Evolutionary conservation across 2,888 invertebrate species (phyloP), one percentile per base, ranked within the genome.

Genomic region (Papilio protenor): DNA sequence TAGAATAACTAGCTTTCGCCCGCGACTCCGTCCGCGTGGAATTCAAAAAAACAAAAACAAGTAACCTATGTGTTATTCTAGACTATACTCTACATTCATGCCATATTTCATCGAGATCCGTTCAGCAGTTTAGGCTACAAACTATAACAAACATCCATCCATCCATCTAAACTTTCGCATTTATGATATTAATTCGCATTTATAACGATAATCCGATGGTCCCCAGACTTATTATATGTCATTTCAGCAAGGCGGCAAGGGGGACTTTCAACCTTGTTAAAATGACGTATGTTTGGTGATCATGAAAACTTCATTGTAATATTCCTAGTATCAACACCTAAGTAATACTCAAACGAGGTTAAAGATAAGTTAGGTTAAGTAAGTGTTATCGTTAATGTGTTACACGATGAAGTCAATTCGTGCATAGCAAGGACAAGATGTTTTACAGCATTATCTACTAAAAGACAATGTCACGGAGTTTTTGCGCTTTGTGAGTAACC

Each of bases 351-450:
- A 59, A 59, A 59, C 33, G n/a, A 66, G 23, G 66, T 66, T 61
- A 64, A 64, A 33, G 33, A 64, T 64, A 64, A 33, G 14, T 12
- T 45, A 66, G 8, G 40, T 66, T 45, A 64, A 64, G 64, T 64
- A 64, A 27, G 27, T 23, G 27, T 23, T 61, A 23, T 61, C 27
- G 61, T 61, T 61, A 61, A 61, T 61, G 27, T 27, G 27, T 16
- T 12, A 59, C 10, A 27, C 61, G 61, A 61, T 61, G 21, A 61
- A n/a, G 40, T 40, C n/a, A 40, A 64, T 33, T 64, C 64, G n/a
- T 64, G 33, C 64, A n/a, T 10, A 64, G 33, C 64, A 40, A 64
- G 64, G 64, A 40, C 64, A 64, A 11, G 40, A 64, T 27, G 33
- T 64, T 33, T 64, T 64, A 40, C 11, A 16, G 6, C n/a, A 11